Percentiles rank a stretch among this genome's conserved stretches.
Evolutionary conservation across 2,888 invertebrate species (phyloP).

Genomic region (Lottia scabra): DNA sequence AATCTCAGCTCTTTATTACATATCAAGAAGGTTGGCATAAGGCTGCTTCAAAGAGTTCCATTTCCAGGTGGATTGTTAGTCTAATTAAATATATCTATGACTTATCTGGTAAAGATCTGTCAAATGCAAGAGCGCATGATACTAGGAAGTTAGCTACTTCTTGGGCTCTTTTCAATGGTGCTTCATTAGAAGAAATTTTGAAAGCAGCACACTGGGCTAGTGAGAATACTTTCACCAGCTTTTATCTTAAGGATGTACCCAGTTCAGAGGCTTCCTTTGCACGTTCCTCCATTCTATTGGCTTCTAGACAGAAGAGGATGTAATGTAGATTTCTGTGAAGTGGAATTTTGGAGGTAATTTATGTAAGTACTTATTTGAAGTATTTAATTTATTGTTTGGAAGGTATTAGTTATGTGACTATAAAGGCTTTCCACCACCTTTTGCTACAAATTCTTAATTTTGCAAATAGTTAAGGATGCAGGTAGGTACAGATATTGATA

Average conservation of each 20-base stretch:
- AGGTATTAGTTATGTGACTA: not conserved
- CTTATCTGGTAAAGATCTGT: not conserved
- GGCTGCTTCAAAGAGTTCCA: too few relatives aligned
- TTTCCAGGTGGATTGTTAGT: too few relatives aligned
- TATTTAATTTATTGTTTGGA: too few relatives aligned
- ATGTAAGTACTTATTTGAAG: too few relatives aligned
- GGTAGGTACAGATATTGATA: not conserved
- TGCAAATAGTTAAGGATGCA: conserved; percentile 2
- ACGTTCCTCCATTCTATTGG: too few relatives aligned
- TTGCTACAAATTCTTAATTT: too few relatives aligned
- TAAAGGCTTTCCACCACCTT: not conserved
- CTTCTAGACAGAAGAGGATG: too few relatives aligned
- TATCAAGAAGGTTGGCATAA: not conserved
- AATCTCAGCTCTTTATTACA: not conserved
- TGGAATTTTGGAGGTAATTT: too few relatives aligned
- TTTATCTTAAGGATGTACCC: not conserved
- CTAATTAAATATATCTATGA: too few relatives aligned
- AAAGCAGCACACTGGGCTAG: not conserved
- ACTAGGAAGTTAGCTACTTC: not conserved
- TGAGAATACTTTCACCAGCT: not conserved
- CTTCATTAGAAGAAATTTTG: not conserved
- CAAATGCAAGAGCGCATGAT: not conserved
- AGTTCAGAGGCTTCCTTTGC: too few relatives aligned
- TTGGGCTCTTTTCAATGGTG: too few relatives aligned
- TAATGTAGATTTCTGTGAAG: too few relatives aligned